A percentile compares a stretch with the other conserved stretches of the same genome.
These are phyloP conservation scores for Ageneiosus marmoratus DNA, from an alignment of 2,113 vertebrate species.

Conservation along the genomic window DNA sequence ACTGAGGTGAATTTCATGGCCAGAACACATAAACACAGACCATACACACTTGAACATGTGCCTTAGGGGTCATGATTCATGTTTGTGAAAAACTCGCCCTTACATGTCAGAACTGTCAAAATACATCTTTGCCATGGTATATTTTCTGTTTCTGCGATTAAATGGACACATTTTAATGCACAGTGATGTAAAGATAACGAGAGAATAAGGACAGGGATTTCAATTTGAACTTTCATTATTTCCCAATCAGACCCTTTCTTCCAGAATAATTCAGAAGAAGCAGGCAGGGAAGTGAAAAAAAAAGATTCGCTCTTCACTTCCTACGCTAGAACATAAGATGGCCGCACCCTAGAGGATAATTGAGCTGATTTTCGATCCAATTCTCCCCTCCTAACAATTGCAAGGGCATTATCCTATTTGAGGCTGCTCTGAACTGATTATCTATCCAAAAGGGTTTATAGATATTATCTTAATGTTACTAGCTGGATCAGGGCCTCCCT, in stretches of 20 bases:
- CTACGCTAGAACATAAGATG: not conserved
- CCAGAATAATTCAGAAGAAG: not conserved
- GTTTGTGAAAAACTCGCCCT: not conserved
- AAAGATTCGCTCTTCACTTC: not conserved
- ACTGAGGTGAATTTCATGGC: not conserved
- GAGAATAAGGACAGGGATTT: not conserved
- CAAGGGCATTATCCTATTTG: too few species aligned
- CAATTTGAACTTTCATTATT: not conserved
- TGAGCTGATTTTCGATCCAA: too few species aligned
- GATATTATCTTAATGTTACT: too few species aligned
- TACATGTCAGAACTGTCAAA: not conserved
- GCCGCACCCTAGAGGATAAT: too few species aligned
- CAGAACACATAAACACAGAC: constrained; percentile 4
- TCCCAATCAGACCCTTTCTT: not conserved
- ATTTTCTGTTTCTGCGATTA: not conserved
- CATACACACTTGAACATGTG: constrained; percentile 4
- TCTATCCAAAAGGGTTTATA: too few species aligned
- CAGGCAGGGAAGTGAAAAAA: not conserved
- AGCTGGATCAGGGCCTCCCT: too few species aligned
- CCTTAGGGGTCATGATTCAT: constrained; percentile 43
- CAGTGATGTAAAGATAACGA: not conserved
- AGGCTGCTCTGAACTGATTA: too few species aligned
- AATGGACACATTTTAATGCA: not conserved
- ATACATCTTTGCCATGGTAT: not conserved
- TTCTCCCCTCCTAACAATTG: too few species aligned